These are phyloP conservation scores for Pollenia griseotomentosa DNA, from an alignment of 2,888 invertebrate species.

Conservation along the genomic window DNA sequence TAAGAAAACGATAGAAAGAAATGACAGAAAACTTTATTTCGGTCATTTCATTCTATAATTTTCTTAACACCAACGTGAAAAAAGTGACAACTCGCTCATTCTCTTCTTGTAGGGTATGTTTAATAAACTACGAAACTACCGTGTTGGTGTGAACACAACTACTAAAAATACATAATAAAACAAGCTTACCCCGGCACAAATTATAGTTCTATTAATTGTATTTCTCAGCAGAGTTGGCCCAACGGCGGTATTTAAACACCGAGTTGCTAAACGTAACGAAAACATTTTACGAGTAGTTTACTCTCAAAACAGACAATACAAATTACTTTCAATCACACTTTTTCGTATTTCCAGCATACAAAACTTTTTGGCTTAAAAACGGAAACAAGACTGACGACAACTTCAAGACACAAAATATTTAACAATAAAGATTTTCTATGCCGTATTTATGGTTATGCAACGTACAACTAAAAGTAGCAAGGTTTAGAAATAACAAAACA, in stretches of 20 bases:
- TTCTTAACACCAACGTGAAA: no score
- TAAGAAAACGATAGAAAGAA: no score
- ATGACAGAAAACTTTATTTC: no score
- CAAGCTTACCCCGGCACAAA: slow-evolving; percentile 74
- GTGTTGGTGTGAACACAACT: background rate
- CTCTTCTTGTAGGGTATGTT: no score
- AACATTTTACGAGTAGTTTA: slow-evolving; percentile 63
- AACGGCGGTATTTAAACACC: slow-evolving; percentile 63
- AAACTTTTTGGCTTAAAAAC: slow-evolving; percentile 29
- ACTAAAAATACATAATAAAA: background rate
- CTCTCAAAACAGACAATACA: background rate
- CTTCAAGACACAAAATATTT: background rate
- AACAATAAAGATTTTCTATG: slow-evolving; percentile 18
- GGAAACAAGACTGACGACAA: slow-evolving; percentile 30
- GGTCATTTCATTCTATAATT: no score
- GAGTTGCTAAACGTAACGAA: slow-evolving; percentile 71
- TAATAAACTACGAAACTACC: no score
- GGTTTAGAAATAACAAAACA: slow-evolving; percentile 27
- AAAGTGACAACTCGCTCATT: no score
- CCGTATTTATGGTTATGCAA: slow-evolving; percentile 49
- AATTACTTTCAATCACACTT: background rate
- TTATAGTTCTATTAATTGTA: slow-evolving; percentile 67
- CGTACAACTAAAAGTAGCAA: slow-evolving; percentile 6
- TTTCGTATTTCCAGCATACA: background rate
- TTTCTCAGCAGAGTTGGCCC: slow-evolving; percentile 70